Percentiles rank a stretch among this genome's conserved stretches.
Evolutionary conservation across 2,113 vertebrate genomes (phyloP).

Genomic region (Hemichromis elongatus): DNA sequence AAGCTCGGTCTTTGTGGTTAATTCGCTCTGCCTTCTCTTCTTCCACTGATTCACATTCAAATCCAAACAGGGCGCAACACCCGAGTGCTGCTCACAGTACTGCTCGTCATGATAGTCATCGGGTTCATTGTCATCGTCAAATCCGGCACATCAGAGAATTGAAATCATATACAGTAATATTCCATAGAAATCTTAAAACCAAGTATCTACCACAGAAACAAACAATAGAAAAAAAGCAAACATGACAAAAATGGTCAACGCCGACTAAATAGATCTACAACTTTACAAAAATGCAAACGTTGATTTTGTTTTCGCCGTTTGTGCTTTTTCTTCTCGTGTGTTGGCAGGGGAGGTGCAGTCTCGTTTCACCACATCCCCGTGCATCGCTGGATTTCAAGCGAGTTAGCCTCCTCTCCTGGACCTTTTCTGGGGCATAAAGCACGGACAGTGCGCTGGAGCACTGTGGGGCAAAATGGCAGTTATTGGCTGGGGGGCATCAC

Average conservation of each 20-base stretch:
- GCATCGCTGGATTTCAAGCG: neutral
- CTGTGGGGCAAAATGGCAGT: conserved; percentile 60
- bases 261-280: conserved; percentile 59
- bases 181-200: conserved; percentile 52
- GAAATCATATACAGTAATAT: conserved; percentile 61
- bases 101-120: conserved; percentile 44
- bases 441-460: neutral
- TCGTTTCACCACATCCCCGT: neutral
- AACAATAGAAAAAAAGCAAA: conserved; percentile 61
- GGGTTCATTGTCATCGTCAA: conserved; percentile 38
- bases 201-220: conserved; percentile 66
- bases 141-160: conserved; percentile 50
- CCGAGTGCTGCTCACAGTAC: conserved; percentile 63
- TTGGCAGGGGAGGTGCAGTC: conserved; percentile 17
- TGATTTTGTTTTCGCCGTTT: conserved; percentile 46
- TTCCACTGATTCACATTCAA: conserved; percentile 4
- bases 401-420: neutral
- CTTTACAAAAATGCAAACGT: conserved; percentile 61
- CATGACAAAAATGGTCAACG: conserved; percentile 57
- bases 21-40: neutral
- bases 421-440: conserved; percentile 1
- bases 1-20: conserved; percentile 4
- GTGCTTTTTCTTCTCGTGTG: conserved; percentile 62
- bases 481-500: conserved; percentile 49
- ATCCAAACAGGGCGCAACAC: conserved; percentile 44